These are phyloP conservation scores for Busseola fusca DNA, from an alignment of 2,888 invertebrate genomes.

Conservation along the genomic window DNA sequence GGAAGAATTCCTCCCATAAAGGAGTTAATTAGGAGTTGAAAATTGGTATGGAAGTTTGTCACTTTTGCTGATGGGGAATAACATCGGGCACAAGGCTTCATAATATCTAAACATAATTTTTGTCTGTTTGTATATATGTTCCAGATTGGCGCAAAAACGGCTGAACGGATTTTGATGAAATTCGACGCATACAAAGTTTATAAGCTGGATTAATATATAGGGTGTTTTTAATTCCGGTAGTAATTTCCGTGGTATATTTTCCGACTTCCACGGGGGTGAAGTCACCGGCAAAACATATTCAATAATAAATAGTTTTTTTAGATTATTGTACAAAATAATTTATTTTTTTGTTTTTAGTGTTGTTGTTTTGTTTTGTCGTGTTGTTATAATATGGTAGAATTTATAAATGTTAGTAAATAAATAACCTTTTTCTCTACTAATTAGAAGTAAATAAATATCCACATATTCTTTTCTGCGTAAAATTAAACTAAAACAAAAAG, in stretches of 20 bases:
- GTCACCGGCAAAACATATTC: neutral
- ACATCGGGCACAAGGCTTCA: too few relatives aligned
- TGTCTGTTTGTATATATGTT: neutral
- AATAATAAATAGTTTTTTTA: neutral
- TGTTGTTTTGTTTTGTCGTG: too few relatives aligned
- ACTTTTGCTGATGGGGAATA: too few relatives aligned
- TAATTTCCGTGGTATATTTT: neutral
- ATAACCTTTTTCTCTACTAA: too few relatives aligned
- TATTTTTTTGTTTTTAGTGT: too few relatives aligned
- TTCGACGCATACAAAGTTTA: too few relatives aligned
- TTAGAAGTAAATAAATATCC: neutral
- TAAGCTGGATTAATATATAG: neutral
- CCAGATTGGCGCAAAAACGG: neutral
- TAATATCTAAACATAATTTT: too few relatives aligned
- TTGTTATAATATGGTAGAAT: neutral
- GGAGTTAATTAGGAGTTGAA: neutral
- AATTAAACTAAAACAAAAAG: conserved; percentile 19
- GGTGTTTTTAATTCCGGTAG: neutral
- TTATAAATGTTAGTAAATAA: neutral
- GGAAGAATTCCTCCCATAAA: neutral
- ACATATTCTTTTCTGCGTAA: conserved; percentile 9
- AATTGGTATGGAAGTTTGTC: too few relatives aligned
- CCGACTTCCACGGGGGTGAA: neutral
- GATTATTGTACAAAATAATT: too few relatives aligned
- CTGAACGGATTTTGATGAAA: too few relatives aligned